A percentile compares a stretch with the other conserved stretches of the same genome.
phyloP scores from a whole-genome alignment of 2,888 invertebrate genomes.

The Peribatodes rhomboidaria region DNA sequence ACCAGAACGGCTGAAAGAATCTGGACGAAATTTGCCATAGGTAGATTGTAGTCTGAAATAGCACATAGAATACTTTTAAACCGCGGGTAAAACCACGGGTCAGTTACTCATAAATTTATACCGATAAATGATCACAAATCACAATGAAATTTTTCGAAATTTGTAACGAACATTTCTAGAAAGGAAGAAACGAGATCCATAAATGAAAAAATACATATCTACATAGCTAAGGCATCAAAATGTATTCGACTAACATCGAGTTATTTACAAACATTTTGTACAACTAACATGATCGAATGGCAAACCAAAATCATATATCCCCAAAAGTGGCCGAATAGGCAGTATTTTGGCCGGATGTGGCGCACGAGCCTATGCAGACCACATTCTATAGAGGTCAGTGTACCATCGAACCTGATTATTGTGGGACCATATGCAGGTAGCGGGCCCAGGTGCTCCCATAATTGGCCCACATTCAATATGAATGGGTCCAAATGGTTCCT shows the following conservation, averaged over 20 bases:
- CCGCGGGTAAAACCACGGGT: too few relatives aligned
- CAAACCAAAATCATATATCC: background rate
- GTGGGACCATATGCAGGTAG: constrained; percentile 24
- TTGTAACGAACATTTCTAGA: background rate
- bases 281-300: background rate
- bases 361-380: constrained; percentile 10
- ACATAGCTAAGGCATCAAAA: too few relatives aligned
- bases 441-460: constrained; percentile 30
- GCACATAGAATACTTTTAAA: too few relatives aligned
- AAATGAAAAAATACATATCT: too few relatives aligned
- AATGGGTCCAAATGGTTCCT: constrained; percentile 26
- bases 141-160: too few relatives aligned
- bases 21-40: too few relatives aligned
- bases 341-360: constrained; percentile 9
- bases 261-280: background rate
- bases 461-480: constrained; percentile 28
- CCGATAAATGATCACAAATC: too few relatives aligned
- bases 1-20: too few relatives aligned
- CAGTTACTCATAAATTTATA: too few relatives aligned
- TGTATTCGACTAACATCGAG: background rate
- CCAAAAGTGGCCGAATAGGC: constrained; percentile 15
- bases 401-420: constrained; percentile 18
- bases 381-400: constrained; percentile 30
- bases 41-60: too few relatives aligned
- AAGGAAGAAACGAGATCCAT: background rate